Percentiles rank a stretch among this genome's conserved stretches.
phyloP scores from a whole-genome alignment of 1,140 invertebrate species.

The Eufriesea mexicana region DNA sequence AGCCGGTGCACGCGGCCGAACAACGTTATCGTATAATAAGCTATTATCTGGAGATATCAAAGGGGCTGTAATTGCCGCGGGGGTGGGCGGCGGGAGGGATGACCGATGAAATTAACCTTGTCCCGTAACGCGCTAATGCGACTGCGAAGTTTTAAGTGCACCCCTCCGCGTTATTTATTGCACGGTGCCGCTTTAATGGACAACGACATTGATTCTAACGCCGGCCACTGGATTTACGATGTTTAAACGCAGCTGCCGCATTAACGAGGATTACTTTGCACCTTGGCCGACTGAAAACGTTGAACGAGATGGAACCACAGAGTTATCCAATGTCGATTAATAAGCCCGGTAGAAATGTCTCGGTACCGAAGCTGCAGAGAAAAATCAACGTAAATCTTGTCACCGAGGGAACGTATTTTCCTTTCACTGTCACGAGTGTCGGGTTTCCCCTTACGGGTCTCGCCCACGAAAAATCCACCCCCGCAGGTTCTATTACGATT shows the following conservation, averaged over 20 bases:
- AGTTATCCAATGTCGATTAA: neutral
- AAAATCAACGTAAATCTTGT: neutral
- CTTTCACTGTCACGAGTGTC: neutral
- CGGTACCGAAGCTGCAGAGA: neutral
- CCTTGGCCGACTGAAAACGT: neutral
- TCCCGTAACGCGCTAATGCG: conserved; percentile 34
- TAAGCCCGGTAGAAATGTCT: neutral
- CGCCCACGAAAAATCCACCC: neutral
- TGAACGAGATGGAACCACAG: too few relatives aligned
- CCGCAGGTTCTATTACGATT: neutral
- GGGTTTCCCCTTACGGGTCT: too few relatives aligned
- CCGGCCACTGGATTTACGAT: conserved; percentile 22
- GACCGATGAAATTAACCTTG: conserved; percentile 43
- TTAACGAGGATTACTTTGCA: conserved; percentile 29
- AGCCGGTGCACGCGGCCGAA: neutral
- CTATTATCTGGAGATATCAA: conserved; percentile 55
- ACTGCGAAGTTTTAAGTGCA: conserved; percentile 43
- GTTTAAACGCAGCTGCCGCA: conserved; percentile 8
- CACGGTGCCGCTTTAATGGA: conserved; percentile 27
- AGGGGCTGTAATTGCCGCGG: conserved; percentile 28
- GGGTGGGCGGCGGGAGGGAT: neutral
- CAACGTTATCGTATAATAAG: conserved; percentile 35
- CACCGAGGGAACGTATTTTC: neutral
- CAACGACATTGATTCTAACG: conserved; percentile 42
- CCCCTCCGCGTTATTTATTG: conserved; percentile 31